Evolutionary conservation across 2,888 invertebrate species (phyloP).

Genomic region (Gari tellinella): DNA sequence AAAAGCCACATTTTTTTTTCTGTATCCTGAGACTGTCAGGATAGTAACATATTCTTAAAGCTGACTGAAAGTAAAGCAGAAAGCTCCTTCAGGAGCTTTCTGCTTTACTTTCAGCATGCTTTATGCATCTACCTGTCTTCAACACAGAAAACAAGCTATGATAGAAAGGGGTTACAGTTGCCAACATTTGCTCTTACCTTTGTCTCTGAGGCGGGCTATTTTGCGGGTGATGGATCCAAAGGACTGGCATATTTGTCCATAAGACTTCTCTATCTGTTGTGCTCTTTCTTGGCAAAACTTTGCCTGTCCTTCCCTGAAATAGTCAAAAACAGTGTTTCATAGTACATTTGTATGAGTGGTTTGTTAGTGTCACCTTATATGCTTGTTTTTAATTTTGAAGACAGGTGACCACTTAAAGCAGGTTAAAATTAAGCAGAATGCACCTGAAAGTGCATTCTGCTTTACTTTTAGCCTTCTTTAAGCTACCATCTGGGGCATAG

Average conservation of each 20-base stretch:
- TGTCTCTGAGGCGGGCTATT: slow-evolving; percentile 89
- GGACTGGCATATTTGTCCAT: slow-evolving; percentile 90
- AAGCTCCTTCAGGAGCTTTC: no score
- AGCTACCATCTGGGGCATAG: background rate
- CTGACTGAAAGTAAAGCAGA: no score
- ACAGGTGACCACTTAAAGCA: background rate
- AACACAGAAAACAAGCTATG: no score
- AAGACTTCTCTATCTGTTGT: slow-evolving; percentile 90
- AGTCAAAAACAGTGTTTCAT: background rate
- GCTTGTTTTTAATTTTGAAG: background rate
- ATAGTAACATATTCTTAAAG: no score
- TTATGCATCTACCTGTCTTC: no score
- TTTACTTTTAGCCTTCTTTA: background rate
- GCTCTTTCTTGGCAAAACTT: slow-evolving; percentile 94
- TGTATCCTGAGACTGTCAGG: no score
- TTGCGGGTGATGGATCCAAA: slow-evolving; percentile 92
- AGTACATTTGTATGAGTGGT: no score
- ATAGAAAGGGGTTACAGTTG: no score
- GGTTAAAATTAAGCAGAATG: background rate
- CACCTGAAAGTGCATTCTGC: no score
- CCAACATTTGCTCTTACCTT: slow-evolving; percentile 79
- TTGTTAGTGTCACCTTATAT: no score
- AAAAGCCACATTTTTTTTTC: no score
- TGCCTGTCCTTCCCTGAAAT: slow-evolving; percentile 84
- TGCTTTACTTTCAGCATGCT: no score